These are phyloP conservation scores for Bufo gargarizans DNA, from an alignment of 2,113 vertebrate genomes.

Conservation along the genomic window DNA sequence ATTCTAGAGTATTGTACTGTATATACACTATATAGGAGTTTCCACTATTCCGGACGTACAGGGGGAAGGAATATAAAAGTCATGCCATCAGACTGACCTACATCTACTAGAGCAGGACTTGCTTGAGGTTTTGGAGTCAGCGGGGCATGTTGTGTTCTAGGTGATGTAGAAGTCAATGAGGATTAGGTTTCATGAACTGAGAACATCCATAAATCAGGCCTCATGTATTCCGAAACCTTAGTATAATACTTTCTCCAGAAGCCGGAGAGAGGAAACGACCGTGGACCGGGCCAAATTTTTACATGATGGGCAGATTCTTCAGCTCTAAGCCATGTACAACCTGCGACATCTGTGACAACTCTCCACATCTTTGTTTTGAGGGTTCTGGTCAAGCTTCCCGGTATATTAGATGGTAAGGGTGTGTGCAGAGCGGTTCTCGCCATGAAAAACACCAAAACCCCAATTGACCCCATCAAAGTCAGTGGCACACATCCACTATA, in stretches of 20 bases:
- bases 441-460: too few species aligned
- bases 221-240: not conserved
- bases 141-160: not conserved
- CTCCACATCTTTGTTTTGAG: not conserved
- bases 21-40: too few species aligned
- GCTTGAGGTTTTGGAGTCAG: not conserved
- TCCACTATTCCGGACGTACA: too few species aligned
- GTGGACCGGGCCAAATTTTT: not conserved
- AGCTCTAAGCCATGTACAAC: not conserved
- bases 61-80: not conserved
- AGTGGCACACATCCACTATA: too few species aligned
- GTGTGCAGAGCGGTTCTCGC: too few species aligned
- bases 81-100: not conserved
- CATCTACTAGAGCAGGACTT: not conserved
- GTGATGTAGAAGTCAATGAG: not conserved
- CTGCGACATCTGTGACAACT: not conserved
- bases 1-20: too few species aligned
- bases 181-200: not conserved
- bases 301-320: not conserved
- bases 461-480: too few species aligned
- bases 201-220: not conserved
- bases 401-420: not conserved
- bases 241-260: conserved; percentile 9
- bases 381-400: not conserved
- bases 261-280: not conserved